A percentile compares a stretch with the other conserved stretches of the same genome.
Conservation (phyloP, 1,140 invertebrate species). For the Nebria ingens region DNA sequence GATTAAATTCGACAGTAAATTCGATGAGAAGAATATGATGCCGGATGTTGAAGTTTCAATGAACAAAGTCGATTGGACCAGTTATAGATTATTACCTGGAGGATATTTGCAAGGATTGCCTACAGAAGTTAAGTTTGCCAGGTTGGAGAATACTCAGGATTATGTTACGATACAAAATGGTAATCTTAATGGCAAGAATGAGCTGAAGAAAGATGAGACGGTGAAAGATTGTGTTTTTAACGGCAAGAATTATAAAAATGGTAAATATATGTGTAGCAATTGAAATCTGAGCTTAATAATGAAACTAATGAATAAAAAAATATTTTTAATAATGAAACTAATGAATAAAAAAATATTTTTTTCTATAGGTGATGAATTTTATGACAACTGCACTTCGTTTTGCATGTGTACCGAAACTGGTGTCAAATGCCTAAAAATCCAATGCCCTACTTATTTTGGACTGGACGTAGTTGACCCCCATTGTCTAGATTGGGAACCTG, state of each 20-base stretch:
- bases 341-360: no score
- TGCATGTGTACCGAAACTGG: constrained; percentile 57
- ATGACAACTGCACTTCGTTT: constrained; percentile 63
- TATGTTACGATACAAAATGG: constrained; percentile 22
- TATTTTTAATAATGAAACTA: no score
- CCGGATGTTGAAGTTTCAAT: constrained; percentile 31
- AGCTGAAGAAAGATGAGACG: constrained; percentile 12
- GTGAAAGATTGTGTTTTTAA: constrained; percentile 41
- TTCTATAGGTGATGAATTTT: constrained; percentile 39
- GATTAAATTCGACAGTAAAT: constrained; percentile 29
- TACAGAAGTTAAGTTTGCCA: constrained; percentile 27
- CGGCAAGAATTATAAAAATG: constrained; percentile 43
- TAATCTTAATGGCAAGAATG: constrained; percentile 3
- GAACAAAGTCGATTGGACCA: constrained; percentile 33
- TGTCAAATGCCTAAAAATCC: constrained; percentile 63
- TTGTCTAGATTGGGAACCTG: constrained; percentile 75
- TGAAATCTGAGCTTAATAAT: neutral
- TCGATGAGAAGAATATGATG: constrained; percentile 24
- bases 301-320: neutral
- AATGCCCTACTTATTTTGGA: constrained; percentile 73
- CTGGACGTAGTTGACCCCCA: constrained; percentile 70
- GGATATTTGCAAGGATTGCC: constrained; percentile 26
- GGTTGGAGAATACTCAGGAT: constrained; percentile 27
- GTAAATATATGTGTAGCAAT: constrained; percentile 18
- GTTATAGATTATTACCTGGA: constrained; percentile 29